Evolutionary conservation across 1,140 invertebrate species (phyloP).

Genomic region (Caerostris extrusa): DNA sequence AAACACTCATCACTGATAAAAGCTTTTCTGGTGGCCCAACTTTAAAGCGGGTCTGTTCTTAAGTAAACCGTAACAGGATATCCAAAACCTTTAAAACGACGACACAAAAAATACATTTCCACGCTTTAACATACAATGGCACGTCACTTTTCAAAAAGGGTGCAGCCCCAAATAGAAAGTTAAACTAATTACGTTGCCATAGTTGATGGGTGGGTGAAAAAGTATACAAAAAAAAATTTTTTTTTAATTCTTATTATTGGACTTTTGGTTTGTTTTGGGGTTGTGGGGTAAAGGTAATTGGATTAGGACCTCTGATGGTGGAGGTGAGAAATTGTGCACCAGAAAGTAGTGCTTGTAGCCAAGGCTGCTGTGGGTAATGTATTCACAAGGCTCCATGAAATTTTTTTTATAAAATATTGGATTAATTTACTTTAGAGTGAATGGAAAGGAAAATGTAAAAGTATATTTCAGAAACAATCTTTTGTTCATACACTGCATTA

Average conservation of each 20-base stretch:
- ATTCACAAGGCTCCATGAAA: too few relatives aligned
- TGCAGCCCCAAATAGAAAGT: slow-evolving; percentile 18
- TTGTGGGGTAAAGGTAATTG: not conserved
- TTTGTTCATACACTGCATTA: too few relatives aligned
- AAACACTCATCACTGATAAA: slow-evolving; percentile 16
- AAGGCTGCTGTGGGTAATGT: too few relatives aligned
- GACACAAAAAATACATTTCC: slow-evolving; percentile 1
- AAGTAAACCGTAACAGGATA: slow-evolving; percentile 52
- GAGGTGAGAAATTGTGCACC: slow-evolving; percentile 8
- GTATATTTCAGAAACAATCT: too few relatives aligned
- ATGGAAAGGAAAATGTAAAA: too few relatives aligned
- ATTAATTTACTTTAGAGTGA: too few relatives aligned
- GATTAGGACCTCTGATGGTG: not conserved
- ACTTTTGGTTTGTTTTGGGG: not conserved
- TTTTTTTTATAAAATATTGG: too few relatives aligned
- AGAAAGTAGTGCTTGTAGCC: not conserved
- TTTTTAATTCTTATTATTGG: not conserved
- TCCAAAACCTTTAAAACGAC: not conserved
- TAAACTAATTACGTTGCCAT: slow-evolving; percentile 31
- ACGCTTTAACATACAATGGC: slow-evolving; percentile 10
- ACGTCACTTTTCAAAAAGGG: slow-evolving; percentile 18
- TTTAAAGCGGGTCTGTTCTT: not conserved
- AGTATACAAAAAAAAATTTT: not conserved
- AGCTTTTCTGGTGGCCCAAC: slow-evolving; percentile 1
- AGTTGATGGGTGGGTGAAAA: not conserved